Percentiles rank a stretch among this genome's conserved stretches.
These are phyloP conservation scores for Clanis bilineata DNA, from an alignment of 2,888 invertebrate species.

Conservation along the genomic window DNA sequence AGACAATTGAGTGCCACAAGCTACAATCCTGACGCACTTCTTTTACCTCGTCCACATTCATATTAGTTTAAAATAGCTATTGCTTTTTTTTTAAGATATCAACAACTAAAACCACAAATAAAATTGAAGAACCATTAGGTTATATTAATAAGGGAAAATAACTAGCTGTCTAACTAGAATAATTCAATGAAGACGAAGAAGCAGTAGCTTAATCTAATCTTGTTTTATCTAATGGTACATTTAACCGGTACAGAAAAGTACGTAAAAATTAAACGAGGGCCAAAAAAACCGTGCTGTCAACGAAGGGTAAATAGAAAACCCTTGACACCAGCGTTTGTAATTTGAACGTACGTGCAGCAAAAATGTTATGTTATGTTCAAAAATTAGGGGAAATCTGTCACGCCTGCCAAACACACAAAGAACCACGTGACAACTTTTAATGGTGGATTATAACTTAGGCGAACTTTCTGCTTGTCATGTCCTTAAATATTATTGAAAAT, in stretches of 20 bases:
- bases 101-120: no score
- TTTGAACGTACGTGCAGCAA: background rate
- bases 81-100: no score
- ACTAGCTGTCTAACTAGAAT: no score
- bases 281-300: background rate
- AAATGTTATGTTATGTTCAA: background rate
- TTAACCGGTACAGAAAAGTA: background rate
- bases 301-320: background rate
- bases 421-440: slow-evolving; percentile 21
- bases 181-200: no score
- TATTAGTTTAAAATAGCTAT: no score
- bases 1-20: no score
- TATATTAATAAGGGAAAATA: no score
- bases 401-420: background rate
- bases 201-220: background rate
- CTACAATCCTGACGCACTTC: no score
- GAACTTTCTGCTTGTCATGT: slow-evolving; percentile 17
- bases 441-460: slow-evolving; percentile 14
- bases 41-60: no score
- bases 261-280: background rate
- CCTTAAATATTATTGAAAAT: background rate
- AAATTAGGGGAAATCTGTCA: background rate
- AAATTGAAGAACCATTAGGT: no score
- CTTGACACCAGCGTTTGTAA: background rate
- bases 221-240: background rate